Percentiles rank a stretch among this genome's conserved stretches.
Evolutionary conservation across 64 coral and sea anemone genomes (phyloP).

Genomic region (Montipora sp.): DNA sequence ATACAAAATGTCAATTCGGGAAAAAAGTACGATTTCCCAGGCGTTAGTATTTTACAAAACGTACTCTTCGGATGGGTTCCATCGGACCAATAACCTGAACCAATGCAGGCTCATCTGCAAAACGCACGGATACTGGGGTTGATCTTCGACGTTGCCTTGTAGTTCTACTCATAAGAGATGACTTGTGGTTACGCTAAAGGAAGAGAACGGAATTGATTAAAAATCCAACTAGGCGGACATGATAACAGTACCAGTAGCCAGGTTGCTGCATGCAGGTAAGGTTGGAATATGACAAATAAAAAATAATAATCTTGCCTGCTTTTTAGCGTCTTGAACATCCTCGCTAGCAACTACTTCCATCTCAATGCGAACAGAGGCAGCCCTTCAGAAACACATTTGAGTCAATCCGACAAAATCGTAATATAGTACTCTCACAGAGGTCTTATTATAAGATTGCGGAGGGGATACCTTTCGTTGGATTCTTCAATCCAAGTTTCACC

Average conservation of each 20-base stretch:
- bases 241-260: background rate
- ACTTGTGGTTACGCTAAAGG: slow-evolving; percentile 79
- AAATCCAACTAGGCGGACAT: background rate
- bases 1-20: background rate
- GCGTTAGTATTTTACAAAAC: slow-evolving; percentile 2
- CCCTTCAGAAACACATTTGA: background rate
- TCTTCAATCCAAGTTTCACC: too few relatives aligned
- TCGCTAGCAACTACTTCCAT: slow-evolving; percentile 93
- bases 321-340: slow-evolving; percentile 93
- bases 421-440: background rate
- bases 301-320: slow-evolving; percentile 56
- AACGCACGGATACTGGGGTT: slow-evolving; percentile 89
- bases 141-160: slow-evolving; percentile 88
- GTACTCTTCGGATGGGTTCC: slow-evolving; percentile 81
- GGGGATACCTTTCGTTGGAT: too few relatives aligned
- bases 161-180: slow-evolving; percentile 94
- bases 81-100: slow-evolving; percentile 95
- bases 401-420: background rate
- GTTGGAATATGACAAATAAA: background rate
- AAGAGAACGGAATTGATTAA: background rate
- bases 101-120: slow-evolving; percentile 85
- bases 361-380: slow-evolving; percentile 44
- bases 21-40: background rate
- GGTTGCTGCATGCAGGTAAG: too few relatives aligned
- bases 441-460: too few relatives aligned